Evolutionary conservation across 2,113 vertebrate genomes (phyloP).

Genomic region (Pelecanus crispus): DNA sequence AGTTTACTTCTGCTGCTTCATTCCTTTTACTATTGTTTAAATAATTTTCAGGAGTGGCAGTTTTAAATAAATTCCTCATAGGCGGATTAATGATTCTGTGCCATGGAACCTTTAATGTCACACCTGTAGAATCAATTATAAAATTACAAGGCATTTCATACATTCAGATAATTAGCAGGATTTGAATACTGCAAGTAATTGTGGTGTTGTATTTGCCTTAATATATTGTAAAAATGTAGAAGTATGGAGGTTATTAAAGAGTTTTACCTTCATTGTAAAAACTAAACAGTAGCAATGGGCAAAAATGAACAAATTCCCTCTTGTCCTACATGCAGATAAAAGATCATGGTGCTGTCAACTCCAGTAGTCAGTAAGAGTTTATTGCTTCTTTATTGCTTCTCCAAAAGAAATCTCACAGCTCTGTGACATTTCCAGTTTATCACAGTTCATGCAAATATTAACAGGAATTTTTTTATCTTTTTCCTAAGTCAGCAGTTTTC

Average conservation of each 20-base stretch:
- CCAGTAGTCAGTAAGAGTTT: neutral
- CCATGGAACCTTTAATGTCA: conserved; percentile 22
- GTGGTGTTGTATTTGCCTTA: neutral
- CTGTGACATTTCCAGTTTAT: neutral
- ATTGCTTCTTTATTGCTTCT: neutral
- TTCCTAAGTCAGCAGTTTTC: neutral
- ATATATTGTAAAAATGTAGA: neutral
- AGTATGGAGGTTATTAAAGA: neutral
- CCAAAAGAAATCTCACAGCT: neutral
- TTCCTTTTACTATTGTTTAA: neutral
- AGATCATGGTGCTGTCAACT: neutral
- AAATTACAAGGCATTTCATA: conserved; percentile 31
- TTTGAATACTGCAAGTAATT: neutral
- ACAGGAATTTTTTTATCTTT: neutral
- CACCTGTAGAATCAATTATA: conserved; percentile 8
- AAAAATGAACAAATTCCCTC: neutral
- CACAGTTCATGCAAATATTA: neutral
- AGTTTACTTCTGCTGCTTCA: neutral
- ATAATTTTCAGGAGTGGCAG: neutral
- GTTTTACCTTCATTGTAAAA: neutral
- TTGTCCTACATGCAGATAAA: neutral
- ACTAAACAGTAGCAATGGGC: neutral
- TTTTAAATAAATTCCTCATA: conserved; percentile 21
- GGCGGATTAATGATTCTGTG: neutral
- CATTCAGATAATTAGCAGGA: conserved; percentile 6